phyloP scores from a whole-genome alignment of 2,113 vertebrate genomes.

The Nothoprocta pentlandii region DNA sequence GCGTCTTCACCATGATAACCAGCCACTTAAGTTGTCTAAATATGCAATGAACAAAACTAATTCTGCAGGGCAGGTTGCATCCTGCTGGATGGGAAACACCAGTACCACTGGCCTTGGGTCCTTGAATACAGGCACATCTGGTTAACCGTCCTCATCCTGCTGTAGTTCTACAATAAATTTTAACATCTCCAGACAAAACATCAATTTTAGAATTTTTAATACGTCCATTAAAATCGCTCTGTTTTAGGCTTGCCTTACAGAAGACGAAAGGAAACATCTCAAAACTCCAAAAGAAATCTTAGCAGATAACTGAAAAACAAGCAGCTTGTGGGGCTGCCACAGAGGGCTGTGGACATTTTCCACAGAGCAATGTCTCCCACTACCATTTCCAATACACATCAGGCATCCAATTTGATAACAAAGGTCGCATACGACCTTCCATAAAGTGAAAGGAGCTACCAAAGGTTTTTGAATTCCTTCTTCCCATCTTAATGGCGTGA shows the following conservation, averaged over 20 bases:
- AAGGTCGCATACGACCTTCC: neutral
- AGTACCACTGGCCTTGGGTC: neutral
- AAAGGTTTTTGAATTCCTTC: neutral
- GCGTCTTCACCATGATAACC: constrained; percentile 21
- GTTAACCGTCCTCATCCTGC: neutral
- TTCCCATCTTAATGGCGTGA: neutral
- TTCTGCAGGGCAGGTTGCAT: constrained; percentile 17
- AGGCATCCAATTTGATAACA: neutral
- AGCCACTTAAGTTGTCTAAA: constrained; percentile 42
- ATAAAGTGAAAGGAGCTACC: neutral
- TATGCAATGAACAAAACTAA: neutral
- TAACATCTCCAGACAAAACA: neutral
- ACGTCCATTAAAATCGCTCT: neutral
- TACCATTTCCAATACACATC: neutral
- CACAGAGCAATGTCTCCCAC: neutral
- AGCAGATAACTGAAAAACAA: neutral
- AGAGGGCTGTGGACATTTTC: neutral
- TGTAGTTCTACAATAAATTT: neutral
- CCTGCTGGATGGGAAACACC: neutral
- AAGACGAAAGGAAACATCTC: neutral
- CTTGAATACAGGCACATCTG: neutral
- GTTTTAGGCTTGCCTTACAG: neutral
- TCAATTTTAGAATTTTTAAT: neutral
- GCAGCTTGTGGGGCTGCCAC: neutral
- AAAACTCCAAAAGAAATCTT: neutral